Evolutionary conservation across 2,113 vertebrate species (phyloP), one percentile per base, ranked within the genome.

Genomic region (Scomber colias): DNA sequence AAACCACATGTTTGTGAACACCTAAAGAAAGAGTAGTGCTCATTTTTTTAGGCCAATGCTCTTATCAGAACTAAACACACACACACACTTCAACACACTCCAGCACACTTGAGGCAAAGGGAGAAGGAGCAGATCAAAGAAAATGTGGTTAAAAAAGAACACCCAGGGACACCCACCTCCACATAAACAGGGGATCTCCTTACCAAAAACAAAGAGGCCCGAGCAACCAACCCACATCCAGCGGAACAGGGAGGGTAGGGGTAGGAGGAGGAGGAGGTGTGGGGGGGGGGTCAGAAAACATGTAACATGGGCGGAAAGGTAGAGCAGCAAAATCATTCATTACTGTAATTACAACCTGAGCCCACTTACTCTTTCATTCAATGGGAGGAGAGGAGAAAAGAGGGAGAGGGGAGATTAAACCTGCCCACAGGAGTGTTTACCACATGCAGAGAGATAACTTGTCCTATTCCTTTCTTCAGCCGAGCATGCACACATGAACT

Each of bases 311-410:
- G 82, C 70, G 76, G 92, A 94, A 92, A 93, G 77, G 87, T 90
- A 81, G 77, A 89, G 82, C n/a, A 40, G 35, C 83, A 60, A 82
- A 91, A 93, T 93, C 84, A 94, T 92, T 93, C 91, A 95, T 94
- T 94, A 95, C 86, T 62, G 76, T 94, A 94, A 95, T 95, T 93
- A 93, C 92, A 94, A 87, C 83, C 90, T 84, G 85, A 74, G 85
- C 75, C 87, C 89, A 86, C 81, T 92, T 73, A 84, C 86, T 92
- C 93, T 94, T 82, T 93, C 87, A 94, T 93, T 92, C 84, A 84
- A 64, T n/a, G 3, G 75, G 61, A 70, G 68, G 79, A 87, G 81
- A 63, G 65, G 67, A 84, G 79, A 79, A 75, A 76, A 63, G 82
- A 77, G 69, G 46, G 72, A 80, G 80, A 77, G 53, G 44, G 19